Conservation (phyloP, 1,140 invertebrate species). For the Meloidogyne exigua region DNA sequence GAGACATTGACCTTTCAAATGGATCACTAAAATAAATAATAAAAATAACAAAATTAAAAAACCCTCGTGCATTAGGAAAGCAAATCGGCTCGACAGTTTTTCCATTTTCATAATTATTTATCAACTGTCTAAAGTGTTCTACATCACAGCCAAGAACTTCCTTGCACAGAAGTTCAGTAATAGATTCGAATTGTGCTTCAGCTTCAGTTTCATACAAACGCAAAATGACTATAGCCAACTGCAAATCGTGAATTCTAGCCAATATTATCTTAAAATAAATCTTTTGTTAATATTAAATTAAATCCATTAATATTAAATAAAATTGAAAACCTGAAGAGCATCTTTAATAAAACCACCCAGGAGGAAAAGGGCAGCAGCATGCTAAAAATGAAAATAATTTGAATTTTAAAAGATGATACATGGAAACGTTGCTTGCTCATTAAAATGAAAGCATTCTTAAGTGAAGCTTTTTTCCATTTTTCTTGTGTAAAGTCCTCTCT, state of each 20-base stretch:
- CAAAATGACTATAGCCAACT: conserved; percentile 89
- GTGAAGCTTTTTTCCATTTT: conserved; percentile 88
- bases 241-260: conserved; percentile 88
- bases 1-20: conserved; percentile 91
- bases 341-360: conserved; percentile 87
- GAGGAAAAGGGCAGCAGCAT: conserved; percentile 85
- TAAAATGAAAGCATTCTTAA: conserved; percentile 94
- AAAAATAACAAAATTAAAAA: neutral
- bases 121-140: conserved; percentile 65
- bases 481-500: conserved; percentile 86
- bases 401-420: neutral
- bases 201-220: conserved; percentile 79
- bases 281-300: conserved; percentile 12
- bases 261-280: conserved; percentile 74
- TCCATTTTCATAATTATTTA: conserved; percentile 65
- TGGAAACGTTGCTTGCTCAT: conserved; percentile 89
- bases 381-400: conserved; percentile 64
- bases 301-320: conserved; percentile 18
- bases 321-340: conserved; percentile 78
- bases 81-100: neutral
- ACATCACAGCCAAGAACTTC: conserved; percentile 52
- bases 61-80: conserved; percentile 42
- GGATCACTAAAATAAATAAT: conserved; percentile 75
- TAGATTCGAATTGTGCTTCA: conserved; percentile 50
- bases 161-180: conserved; percentile 54